A percentile compares a stretch with the other conserved stretches of the same genome.
Conservation (phyloP, 2,797 vertebrate species). For the Semotilus atromaculatus region DNA sequence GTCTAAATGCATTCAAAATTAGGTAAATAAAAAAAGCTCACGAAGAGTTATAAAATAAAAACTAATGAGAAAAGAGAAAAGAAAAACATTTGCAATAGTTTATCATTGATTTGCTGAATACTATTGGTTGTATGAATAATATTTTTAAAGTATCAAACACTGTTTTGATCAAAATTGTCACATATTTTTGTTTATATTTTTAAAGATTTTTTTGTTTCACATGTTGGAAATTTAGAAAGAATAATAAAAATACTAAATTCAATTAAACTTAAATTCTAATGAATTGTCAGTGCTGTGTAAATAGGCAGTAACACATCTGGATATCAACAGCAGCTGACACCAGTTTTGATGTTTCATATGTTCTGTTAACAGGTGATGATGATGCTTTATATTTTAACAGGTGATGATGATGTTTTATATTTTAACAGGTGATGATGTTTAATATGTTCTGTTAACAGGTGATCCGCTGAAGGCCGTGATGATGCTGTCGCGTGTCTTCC, state of each 20-base stretch:
- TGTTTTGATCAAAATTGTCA: not conserved
- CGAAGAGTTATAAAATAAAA: not conserved
- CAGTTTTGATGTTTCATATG: not conserved
- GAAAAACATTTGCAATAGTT: not conserved
- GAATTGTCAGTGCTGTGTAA: not conserved
- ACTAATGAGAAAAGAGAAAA: not conserved
- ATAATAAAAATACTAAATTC: fast-evolving
- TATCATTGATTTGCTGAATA: not conserved
- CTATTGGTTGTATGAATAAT: not conserved
- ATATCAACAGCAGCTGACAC: no score
- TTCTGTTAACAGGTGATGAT: no score
- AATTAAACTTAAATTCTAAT: not conserved
- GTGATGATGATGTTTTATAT: not conserved
- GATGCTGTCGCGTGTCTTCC: constrained; percentile 92
- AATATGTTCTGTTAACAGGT: constrained; percentile 8
- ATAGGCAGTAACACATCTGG: not conserved
- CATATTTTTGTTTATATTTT: not conserved
- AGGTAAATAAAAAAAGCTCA: not conserved
- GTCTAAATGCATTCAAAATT: not conserved
- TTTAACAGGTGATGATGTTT: no score
- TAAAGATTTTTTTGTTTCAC: not conserved
- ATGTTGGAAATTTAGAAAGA: not conserved
- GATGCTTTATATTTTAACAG: no score
- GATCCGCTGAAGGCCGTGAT: constrained; percentile 32
- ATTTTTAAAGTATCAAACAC: no score